A percentile compares a stretch with the other conserved stretches of the same genome.
phyloP scores from a whole-genome alignment of 2,113 vertebrate species.

The zebrafish (Danio rerio) region DNA sequence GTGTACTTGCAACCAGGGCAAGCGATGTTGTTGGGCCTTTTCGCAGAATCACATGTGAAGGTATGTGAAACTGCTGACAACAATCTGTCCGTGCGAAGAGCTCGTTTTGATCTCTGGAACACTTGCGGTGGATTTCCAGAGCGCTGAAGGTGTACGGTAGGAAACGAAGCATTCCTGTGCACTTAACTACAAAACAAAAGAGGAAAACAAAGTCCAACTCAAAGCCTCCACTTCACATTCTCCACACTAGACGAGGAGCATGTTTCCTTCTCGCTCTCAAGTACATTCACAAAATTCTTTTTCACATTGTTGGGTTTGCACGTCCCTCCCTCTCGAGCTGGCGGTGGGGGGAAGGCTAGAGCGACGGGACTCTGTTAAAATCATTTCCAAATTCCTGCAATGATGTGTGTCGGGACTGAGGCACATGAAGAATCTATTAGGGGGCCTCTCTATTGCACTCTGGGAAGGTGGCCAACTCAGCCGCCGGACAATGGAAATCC shows the following conservation, averaged over 20 bases:
- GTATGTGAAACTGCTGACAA: conserved; percentile 19
- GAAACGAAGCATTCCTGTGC: conserved; percentile 44
- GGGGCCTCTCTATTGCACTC: conserved; percentile 72
- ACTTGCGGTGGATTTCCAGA: conserved; percentile 30
- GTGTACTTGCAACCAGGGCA: conserved; percentile 23
- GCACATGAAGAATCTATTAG: conserved; percentile 84
- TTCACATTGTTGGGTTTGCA: conserved; percentile 37
- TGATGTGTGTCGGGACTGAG: conserved; percentile 62
- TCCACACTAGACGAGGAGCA: conserved; percentile 6
- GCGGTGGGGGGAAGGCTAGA: conserved; percentile 24
- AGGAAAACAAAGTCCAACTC: conserved; percentile 4
- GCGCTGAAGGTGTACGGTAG: conserved; percentile 39
- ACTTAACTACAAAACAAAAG: conserved; percentile 21
- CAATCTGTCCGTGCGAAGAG: conserved; percentile 27
- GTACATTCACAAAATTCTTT: conserved; percentile 50
- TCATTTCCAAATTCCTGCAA: conserved; percentile 66
- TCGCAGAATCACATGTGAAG: neutral
- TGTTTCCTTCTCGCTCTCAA: conserved; percentile 41
- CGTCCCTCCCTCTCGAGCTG: conserved; percentile 34
- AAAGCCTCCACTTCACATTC: conserved; percentile 36
- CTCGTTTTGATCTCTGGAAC: conserved; percentile 37
- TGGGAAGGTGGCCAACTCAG: conserved; percentile 78
- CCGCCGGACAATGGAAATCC: conserved; percentile 80
- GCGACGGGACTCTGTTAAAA: conserved; percentile 59
- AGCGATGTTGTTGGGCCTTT: conserved; percentile 18